Base-by-base conservation (phyloP, 2,888 invertebrate genomes). In the Lasioglossum malachurum region DNA sequence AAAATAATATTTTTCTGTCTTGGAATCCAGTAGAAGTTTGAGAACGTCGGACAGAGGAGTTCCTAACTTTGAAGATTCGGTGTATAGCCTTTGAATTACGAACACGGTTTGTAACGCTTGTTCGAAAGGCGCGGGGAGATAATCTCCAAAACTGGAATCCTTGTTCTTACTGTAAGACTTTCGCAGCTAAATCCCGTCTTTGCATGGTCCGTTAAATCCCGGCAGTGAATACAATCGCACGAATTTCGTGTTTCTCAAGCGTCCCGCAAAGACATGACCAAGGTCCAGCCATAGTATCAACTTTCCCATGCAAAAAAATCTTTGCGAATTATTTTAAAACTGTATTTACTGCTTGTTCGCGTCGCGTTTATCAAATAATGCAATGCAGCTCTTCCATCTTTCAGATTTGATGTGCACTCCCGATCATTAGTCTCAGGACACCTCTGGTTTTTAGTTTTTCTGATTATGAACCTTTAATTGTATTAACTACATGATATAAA, bases 171-270 rank as follows among this genome's bases (percentile, higher is more conserved):
- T 31, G 38, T 67, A 49, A 84, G 84, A 83, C 84, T 74, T 84
- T 83, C 84, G 49, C 75, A 84, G 78, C 75, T 84, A 75, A 84
- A 84, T 84, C 71, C 35, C 60, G 60, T 49, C 60, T 71, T 84
- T 83, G 78, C 84, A 84, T n/a, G 84, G 69, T 71, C 74, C 44
- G 75, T 75, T 84, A 83, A 84, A 64, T 75, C 74, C 49, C 41
- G n/a, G 12, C 35, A 35, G 27, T 71, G 84, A 84, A 84, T 84
- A 69, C 74, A 84, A 84, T 75, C 44, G 44, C 71, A 74, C 27
- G 78, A 78, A 84, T 78, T 49, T 44, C 77, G 31, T 27, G 35
- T 35, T 35, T 64, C 53, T 12, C n/a, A 35, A 44, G 46, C 12
- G 67, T 38, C 41, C 41, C 57, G 35, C 19, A 53, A n/a, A 41